Percentiles rank a stretch among this genome's conserved stretches.
phyloP scores from a whole-genome alignment of 2,888 invertebrate genomes.

The Teleiodes luculella region DNA sequence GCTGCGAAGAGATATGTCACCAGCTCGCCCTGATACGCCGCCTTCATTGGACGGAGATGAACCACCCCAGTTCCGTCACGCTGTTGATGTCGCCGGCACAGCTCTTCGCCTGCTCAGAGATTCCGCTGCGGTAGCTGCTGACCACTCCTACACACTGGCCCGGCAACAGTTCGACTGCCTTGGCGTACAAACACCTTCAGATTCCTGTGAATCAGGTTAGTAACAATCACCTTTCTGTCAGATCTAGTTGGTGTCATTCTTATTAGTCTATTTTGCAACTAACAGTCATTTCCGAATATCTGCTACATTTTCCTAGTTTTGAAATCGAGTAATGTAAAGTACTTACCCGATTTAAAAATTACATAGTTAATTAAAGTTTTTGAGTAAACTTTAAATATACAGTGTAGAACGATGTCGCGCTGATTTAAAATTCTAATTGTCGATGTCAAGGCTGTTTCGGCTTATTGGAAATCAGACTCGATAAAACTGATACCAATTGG shows the following conservation, averaged over 20 bases:
- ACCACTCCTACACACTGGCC: slow-evolving; percentile 82
- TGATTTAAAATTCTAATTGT: slow-evolving; percentile 44
- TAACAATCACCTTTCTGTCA: slow-evolving; percentile 28
- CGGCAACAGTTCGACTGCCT: slow-evolving; percentile 82
- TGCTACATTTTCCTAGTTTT: slow-evolving; percentile 6
- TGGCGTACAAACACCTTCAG: slow-evolving; percentile 92
- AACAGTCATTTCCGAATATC: background rate
- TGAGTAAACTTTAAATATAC: slow-evolving; percentile 28
- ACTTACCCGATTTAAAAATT: slow-evolving; percentile 4
- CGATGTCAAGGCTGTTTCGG: slow-evolving; percentile 37
- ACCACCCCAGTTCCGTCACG: slow-evolving; percentile 66
- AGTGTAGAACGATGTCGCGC: slow-evolving; percentile 31
- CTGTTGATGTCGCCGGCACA: slow-evolving; percentile 69
- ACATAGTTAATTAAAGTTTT: slow-evolving; percentile 15
- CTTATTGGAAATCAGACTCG: slow-evolving; percentile 35
- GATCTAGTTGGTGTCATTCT: slow-evolving; percentile 1
- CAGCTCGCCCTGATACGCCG: slow-evolving; percentile 68
- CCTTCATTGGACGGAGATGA: slow-evolving; percentile 68
- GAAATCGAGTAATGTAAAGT: slow-evolving; percentile 1
- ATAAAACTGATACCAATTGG: slow-evolving; percentile 28
- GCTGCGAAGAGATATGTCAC: slow-evolving; percentile 57
- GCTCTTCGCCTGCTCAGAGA: slow-evolving; percentile 65
- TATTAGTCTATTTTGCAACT: slow-evolving; percentile 10
- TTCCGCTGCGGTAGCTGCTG: slow-evolving; percentile 78
- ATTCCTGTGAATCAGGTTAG: slow-evolving; percentile 87